Conservation (phyloP, 2,113 vertebrate species). For the Brachypodius melanocephalos region DNA sequence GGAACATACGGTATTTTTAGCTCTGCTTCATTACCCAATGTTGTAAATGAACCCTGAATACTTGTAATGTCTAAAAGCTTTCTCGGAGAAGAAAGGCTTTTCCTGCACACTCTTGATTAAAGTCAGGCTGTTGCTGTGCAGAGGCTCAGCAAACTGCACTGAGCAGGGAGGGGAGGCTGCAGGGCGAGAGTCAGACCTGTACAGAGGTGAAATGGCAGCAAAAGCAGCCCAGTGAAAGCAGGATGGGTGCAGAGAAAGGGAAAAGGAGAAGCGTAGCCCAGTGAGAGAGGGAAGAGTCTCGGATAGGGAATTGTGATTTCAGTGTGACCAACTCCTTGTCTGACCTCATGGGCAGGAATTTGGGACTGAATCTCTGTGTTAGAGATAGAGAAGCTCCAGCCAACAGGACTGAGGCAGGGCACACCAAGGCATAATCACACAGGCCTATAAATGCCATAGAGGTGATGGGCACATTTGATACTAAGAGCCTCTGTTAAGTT, state of each 20-base stretch:
- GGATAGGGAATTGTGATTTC: background rate
- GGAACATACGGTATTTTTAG: conserved; percentile 52
- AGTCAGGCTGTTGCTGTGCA: conserved; percentile 3
- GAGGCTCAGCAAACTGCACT: background rate
- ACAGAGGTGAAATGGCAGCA: background rate
- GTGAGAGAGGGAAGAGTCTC: background rate
- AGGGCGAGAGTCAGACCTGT: background rate
- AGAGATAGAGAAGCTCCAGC: background rate
- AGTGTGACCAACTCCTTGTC: background rate
- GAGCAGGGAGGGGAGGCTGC: background rate
- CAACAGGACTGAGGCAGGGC: background rate
- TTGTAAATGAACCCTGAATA: conserved; percentile 5
- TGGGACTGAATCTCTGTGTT: background rate
- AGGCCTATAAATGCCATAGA: background rate
- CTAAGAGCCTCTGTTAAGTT: background rate
- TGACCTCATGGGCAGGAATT: background rate
- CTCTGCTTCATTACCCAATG: conserved; percentile 46
- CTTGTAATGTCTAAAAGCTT: conserved; percentile 23
- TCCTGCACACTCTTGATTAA: background rate
- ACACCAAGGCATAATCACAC: background rate
- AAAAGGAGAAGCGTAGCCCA: background rate
- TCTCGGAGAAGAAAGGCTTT: background rate
- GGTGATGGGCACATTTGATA: background rate
- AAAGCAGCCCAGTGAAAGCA: background rate
- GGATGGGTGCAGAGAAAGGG: background rate